Percentiles rank a stretch among this genome's conserved stretches.
These are phyloP conservation scores for Anabas testudineus DNA, from an alignment of 2,797 vertebrate genomes.

Conservation along the genomic window DNA sequence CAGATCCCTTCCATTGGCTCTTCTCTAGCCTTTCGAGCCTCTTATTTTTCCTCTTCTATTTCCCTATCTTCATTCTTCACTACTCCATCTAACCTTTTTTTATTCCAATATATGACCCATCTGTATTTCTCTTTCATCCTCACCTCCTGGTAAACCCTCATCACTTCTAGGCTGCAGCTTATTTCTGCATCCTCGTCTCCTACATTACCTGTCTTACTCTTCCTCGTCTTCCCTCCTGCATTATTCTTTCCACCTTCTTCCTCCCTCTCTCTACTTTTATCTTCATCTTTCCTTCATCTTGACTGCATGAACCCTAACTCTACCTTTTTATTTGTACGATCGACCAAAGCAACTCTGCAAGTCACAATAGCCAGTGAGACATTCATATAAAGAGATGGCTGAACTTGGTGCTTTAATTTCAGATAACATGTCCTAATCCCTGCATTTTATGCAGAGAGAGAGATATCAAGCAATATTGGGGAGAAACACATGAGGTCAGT, in stretches of 20 bases:
- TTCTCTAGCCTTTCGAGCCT: slow-evolving; percentile 27
- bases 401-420: slow-evolving; percentile 50
- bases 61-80: slow-evolving; percentile 25
- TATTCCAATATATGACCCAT: slow-evolving; percentile 25
- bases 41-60: slow-evolving; percentile 8
- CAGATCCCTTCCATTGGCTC: slow-evolving; percentile 11
- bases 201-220: slow-evolving; percentile 34
- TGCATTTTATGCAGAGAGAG: slow-evolving; percentile 41
- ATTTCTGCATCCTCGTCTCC: slow-evolving; percentile 18
- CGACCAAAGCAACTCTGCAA: slow-evolving; percentile 42
- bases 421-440: slow-evolving; percentile 43
- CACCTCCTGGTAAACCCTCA: slow-evolving; percentile 20
- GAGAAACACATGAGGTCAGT: slow-evolving; percentile 30
- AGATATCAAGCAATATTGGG: slow-evolving; percentile 22
- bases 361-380: slow-evolving; percentile 55
- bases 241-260: slow-evolving; percentile 11
- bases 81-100: slow-evolving; percentile 14
- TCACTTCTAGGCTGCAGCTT: slow-evolving; percentile 21
- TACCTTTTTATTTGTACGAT: slow-evolving; percentile 57
- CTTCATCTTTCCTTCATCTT: slow-evolving; percentile 29
- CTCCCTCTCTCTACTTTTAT: not conserved
- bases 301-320: slow-evolving; percentile 50
- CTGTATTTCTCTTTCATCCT: slow-evolving; percentile 35
- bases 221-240: slow-evolving; percentile 3
- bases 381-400: slow-evolving; percentile 46